Evolutionary conservation across 2,888 invertebrate genomes (phyloP).

Genomic region (Diarsia dahlii): DNA sequence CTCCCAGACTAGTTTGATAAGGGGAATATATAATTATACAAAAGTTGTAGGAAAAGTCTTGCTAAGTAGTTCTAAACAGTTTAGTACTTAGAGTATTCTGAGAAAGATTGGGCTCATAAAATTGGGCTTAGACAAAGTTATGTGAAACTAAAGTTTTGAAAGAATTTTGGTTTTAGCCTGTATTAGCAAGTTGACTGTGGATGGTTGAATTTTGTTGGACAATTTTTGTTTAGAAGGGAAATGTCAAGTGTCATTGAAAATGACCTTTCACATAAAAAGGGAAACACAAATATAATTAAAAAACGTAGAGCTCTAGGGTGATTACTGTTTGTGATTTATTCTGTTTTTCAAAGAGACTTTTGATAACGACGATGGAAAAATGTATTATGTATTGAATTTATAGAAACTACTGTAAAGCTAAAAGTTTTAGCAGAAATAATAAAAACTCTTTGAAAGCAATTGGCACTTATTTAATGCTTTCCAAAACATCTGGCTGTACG

Average conservation of each 20-base stretch:
- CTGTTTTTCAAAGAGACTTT: neutral
- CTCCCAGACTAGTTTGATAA: conserved; percentile 39
- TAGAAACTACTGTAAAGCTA: neutral
- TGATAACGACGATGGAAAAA: neutral
- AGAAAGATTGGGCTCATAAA: conserved; percentile 33
- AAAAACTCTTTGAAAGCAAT: neutral
- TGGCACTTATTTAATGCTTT: neutral
- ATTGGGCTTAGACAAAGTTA: conserved; percentile 36
- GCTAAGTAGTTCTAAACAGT: conserved; percentile 37
- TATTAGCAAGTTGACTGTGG: conserved; percentile 16
- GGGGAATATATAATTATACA: conserved; percentile 50
- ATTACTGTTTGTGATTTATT: neutral
- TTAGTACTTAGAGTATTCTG: conserved; percentile 38
- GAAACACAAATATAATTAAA: neutral
- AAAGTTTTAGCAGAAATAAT: neutral
- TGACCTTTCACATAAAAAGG: no score
- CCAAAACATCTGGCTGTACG: neutral
- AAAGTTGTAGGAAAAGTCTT: conserved; percentile 38
- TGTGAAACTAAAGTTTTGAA: conserved; percentile 13
- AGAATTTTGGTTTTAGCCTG: conserved; percentile 18
- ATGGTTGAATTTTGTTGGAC: neutral
- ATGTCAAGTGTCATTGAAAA: neutral
- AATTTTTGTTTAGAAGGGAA: neutral
- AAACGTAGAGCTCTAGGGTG: neutral
- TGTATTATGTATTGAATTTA: neutral